Evolutionary conservation across 1,140 invertebrate species (phyloP).

Genomic region (Leptinotarsa lineolata): DNA sequence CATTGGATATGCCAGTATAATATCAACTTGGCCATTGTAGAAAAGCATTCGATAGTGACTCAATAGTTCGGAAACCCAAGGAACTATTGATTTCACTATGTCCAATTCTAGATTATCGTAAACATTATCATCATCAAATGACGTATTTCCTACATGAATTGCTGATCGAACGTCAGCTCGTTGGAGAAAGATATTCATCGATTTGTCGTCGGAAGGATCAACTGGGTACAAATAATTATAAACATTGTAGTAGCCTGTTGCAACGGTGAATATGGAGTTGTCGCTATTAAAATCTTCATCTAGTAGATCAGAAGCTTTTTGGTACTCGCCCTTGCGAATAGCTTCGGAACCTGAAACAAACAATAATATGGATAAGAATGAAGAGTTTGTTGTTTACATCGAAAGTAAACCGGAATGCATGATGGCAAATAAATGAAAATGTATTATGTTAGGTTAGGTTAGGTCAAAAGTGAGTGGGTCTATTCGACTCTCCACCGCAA

Average conservation of each 20-base stretch:
- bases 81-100: conserved; percentile 80
- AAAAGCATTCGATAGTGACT: conserved; percentile 69
- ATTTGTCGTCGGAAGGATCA: conserved; percentile 46
- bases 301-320: conserved; percentile 61
- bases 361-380: no score
- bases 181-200: conserved; percentile 63
- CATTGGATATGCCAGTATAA: conserved; percentile 79
- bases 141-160: conserved; percentile 59
- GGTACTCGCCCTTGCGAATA: conserved; percentile 58
- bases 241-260: conserved; percentile 53
- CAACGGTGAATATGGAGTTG: conserved; percentile 52
- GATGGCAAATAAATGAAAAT: no score
- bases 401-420: no score
- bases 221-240: conserved; percentile 50
- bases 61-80: conserved; percentile 71
- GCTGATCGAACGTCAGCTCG: conserved; percentile 60
- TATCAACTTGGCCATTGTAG: conserved; percentile 84
- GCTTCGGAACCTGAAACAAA: no score
- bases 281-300: conserved; percentile 55
- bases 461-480: no score
- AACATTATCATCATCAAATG: conserved; percentile 60
- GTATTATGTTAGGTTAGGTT: no score
- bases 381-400: no score
- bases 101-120: conserved; percentile 73
- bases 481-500: no score